A percentile compares a stretch with the other conserved stretches of the same genome.
Conservation (phyloP, 2,888 invertebrate genomes). For the Sylvicola cinctus region DNA sequence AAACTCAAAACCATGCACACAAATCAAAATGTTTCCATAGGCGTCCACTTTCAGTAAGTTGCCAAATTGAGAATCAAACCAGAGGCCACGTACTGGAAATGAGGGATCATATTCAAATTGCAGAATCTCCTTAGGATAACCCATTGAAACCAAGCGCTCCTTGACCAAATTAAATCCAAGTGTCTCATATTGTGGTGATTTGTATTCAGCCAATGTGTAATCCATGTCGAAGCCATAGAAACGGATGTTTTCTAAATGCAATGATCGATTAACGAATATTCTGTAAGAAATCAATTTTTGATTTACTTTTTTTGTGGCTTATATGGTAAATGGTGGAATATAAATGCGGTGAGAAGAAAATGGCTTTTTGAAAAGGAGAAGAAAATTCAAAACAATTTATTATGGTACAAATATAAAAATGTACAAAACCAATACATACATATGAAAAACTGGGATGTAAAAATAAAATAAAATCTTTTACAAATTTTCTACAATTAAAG, state of each 20-base stretch:
- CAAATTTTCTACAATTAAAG: no score
- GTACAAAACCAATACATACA: no score
- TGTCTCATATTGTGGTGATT: slow-evolving; percentile 91
- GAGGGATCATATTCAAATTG: slow-evolving; percentile 93
- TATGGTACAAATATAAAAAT: no score
- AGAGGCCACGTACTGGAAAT: slow-evolving; percentile 88
- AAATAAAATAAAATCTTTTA: no score
- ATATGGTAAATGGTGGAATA: no score
- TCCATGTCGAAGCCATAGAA: slow-evolving; percentile 99
- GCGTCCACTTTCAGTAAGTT: slow-evolving; percentile 95
- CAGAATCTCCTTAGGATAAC: slow-evolving; percentile 82
- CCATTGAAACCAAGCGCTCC: slow-evolving; percentile 70
- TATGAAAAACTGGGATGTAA: no score
- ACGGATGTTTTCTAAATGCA: slow-evolving; percentile 95
- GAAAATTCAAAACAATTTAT: no score
- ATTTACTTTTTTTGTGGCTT: no score
- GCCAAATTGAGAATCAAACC: slow-evolving; percentile 94
- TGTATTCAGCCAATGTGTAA: slow-evolving; percentile 96
- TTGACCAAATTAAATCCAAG: slow-evolving; percentile 86
- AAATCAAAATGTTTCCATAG: slow-evolving; percentile 93
- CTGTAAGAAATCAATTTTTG: no score
- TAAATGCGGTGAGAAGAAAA: no score
- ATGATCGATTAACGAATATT: slow-evolving; percentile 93
- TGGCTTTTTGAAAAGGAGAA: no score
- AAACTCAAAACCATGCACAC: slow-evolving; percentile 93